Percentiles rank a stretch among this genome's conserved stretches.
These are phyloP conservation scores for Zaprionus nigranus DNA, from an alignment of 1,140 invertebrate species.

Conservation along the genomic window DNA sequence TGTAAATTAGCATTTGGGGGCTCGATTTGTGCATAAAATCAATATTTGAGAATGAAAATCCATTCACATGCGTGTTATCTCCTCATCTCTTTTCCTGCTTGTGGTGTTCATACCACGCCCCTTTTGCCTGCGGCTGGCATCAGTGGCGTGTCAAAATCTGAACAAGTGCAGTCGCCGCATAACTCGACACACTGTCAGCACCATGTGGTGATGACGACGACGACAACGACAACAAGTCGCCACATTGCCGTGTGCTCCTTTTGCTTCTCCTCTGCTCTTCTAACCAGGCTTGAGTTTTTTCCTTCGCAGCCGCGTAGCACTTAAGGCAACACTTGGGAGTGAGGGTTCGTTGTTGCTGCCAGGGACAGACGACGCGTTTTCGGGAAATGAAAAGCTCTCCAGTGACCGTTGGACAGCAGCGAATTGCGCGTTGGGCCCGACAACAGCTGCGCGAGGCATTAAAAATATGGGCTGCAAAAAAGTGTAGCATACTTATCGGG, in stretches of 20 bases:
- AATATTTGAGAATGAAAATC: conserved; percentile 42
- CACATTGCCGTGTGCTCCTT: conserved; percentile 9
- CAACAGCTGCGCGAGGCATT: conserved; percentile 42
- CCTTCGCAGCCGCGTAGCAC: conserved; percentile 28
- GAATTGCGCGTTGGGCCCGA: conserved; percentile 21
- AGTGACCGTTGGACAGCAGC: conserved; percentile 24
- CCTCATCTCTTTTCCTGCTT: background rate
- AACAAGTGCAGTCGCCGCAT: conserved; percentile 55
- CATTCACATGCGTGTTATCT: conserved; percentile 12
- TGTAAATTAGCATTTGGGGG: conserved; percentile 58
- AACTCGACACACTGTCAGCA: conserved; percentile 60
- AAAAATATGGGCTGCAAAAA: conserved; percentile 51
- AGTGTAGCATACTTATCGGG: conserved; percentile 16
- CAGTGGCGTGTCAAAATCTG: conserved; percentile 54
- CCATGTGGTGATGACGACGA: conserved; percentile 15
- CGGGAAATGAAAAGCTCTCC: conserved; percentile 17
- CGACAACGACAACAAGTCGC: background rate
- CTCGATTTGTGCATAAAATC: conserved; percentile 52
- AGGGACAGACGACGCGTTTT: conserved; percentile 24
- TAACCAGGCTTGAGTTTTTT: conserved; percentile 3
- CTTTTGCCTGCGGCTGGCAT: conserved; percentile 24
- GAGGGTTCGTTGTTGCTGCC: conserved; percentile 12
- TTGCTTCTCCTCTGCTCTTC: background rate
- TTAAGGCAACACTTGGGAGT: conserved; percentile 15
- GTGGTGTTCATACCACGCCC: background rate